These are phyloP conservation scores for Galemys pyrenaicus DNA, from an alignment of 2,113 vertebrate genomes.

Conservation along the genomic window DNA sequence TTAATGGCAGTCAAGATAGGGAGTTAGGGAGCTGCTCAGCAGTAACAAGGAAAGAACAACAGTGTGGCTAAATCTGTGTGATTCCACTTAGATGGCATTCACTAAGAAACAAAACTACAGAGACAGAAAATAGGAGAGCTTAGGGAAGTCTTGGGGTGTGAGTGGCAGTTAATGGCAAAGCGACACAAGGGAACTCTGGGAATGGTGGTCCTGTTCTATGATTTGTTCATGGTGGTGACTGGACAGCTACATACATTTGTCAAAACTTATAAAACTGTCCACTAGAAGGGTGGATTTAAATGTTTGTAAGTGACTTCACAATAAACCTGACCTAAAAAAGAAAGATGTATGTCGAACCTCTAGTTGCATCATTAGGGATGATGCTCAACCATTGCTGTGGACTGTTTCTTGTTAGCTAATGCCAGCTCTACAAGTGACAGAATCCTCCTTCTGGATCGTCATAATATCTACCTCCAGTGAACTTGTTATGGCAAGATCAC, in stretches of 20 bases:
- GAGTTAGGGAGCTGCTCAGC: not conserved
- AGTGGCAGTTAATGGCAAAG: not conserved
- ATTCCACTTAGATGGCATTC: not conserved
- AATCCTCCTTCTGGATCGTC: not conserved
- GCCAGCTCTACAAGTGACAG: not conserved
- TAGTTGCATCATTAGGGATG: not conserved
- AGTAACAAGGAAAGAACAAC: not conserved
- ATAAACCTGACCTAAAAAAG: not conserved
- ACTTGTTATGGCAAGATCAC: not conserved
- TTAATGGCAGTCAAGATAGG: not conserved
- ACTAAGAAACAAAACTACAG: not conserved
- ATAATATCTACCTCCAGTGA: not conserved
- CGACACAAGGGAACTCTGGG: not conserved
- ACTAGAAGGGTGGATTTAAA: not conserved
- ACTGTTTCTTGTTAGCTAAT: not conserved
- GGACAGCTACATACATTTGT: not conserved
- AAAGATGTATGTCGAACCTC: not conserved
- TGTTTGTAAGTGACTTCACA: not conserved
- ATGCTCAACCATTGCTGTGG: not conserved
- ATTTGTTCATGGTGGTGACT: not conserved
- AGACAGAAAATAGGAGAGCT: not conserved
- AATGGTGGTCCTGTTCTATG: not conserved
- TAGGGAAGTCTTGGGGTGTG: not conserved
- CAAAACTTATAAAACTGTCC: not conserved
- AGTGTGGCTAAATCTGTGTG: not conserved